A percentile compares a stretch with the other conserved stretches of the same genome.
Conservation (phyloP, 2,888 invertebrate species). For the Himalopsyche tibetana region DNA sequence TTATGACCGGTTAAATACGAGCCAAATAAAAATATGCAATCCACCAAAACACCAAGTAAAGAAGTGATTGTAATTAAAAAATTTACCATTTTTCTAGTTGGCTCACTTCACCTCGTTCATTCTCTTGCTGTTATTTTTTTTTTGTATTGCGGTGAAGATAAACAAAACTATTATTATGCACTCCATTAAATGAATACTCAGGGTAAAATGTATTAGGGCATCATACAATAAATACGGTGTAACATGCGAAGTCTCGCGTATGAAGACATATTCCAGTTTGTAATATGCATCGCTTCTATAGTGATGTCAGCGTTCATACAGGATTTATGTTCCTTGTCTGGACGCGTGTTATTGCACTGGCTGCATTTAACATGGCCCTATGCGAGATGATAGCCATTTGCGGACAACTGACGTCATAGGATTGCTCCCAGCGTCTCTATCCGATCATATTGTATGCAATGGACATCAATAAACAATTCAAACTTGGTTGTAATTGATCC, state of each 20-base stretch:
- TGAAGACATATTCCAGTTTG: slow-evolving; percentile 14
- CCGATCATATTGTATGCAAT: slow-evolving; percentile 39
- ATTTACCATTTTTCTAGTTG: too few relatives aligned
- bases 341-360: slow-evolving; percentile 58
- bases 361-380: neutral
- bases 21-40: too few relatives aligned
- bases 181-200: too few relatives aligned
- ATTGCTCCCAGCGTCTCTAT: slow-evolving; percentile 22
- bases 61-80: too few relatives aligned
- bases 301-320: slow-evolving; percentile 56
- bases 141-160: too few relatives aligned
- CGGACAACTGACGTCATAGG: slow-evolving; percentile 34
- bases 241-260: slow-evolving; percentile 21
- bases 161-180: too few relatives aligned
- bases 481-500: slow-evolving; percentile 4
- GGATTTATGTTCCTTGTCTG: slow-evolving; percentile 58
- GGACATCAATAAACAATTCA: slow-evolving; percentile 40
- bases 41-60: too few relatives aligned
- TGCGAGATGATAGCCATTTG: slow-evolving; percentile 22
- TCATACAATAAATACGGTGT: slow-evolving; percentile 28
- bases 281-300: slow-evolving; percentile 46
- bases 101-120: too few relatives aligned
- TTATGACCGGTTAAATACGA: too few relatives aligned
- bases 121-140: too few relatives aligned
- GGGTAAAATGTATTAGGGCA: slow-evolving; percentile 14